These are phyloP conservation scores for Steinernema khuongi DNA, from an alignment of 1,140 invertebrate species.

Conservation along the genomic window DNA sequence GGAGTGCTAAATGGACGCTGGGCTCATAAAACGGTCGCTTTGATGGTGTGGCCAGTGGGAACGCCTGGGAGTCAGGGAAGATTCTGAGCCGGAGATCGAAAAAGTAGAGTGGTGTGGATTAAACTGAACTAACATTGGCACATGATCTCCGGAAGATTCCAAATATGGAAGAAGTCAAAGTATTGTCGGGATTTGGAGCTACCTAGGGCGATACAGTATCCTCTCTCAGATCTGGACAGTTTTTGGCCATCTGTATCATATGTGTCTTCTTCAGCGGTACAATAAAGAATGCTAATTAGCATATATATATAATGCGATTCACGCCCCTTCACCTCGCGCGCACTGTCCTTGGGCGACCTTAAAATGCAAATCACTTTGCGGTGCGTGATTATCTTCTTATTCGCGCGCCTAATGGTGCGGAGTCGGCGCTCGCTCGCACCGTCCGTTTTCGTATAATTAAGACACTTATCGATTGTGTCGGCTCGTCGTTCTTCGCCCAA, in stretches of 20 bases:
- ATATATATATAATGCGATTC: conserved; percentile 3
- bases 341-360: background rate
- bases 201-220: too few relatives aligned
- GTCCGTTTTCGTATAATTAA: conserved; percentile 14
- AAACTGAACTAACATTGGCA: too few relatives aligned
- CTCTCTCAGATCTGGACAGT: too few relatives aligned
- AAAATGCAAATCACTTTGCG: conserved; percentile 16
- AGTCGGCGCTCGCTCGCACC: background rate
- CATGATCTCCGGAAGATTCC: too few relatives aligned
- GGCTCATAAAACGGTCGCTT: background rate
- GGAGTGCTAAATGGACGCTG: background rate
- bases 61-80: background rate
- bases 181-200: too few relatives aligned
- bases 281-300: too few relatives aligned
- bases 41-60: background rate
- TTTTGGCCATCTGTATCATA: too few relatives aligned
- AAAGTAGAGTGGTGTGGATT: too few relatives aligned
- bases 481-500: background rate
- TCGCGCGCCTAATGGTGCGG: background rate
- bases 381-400: conserved; percentile 11
- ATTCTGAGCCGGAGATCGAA: too few relatives aligned
- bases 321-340: background rate
- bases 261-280: too few relatives aligned
- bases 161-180: too few relatives aligned
- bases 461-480: conserved; percentile 16